Conservation (phyloP, 2,797 vertebrate species). For the Trematomus bernacchii region DNA sequence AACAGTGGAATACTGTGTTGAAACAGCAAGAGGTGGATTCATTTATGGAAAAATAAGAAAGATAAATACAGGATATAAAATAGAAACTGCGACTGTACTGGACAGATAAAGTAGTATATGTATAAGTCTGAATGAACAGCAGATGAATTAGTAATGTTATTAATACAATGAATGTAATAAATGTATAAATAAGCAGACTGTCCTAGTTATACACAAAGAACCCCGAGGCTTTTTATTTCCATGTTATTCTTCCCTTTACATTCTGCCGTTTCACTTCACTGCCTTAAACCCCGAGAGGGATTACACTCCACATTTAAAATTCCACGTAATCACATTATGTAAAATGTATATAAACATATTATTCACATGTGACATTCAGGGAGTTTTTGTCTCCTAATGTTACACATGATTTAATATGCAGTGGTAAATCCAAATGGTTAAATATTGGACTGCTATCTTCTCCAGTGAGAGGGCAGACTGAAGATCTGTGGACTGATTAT, state of each 20-base stretch:
- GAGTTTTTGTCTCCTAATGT: neutral
- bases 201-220: neutral
- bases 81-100: neutral
- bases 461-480: conserved; percentile 42
- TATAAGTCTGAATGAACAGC: neutral
- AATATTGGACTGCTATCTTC: conserved; percentile 22
- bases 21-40: neutral
- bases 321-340: conserved; percentile 2
- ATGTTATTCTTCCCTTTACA: conserved; percentile 1
- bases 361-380: neutral
- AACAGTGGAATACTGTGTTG: too few species aligned
- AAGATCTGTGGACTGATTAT: conserved; percentile 75
- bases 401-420: neutral
- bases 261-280: neutral
- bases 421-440: neutral
- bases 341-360: conserved; percentile 4
- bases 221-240: neutral
- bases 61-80: neutral
- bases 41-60: too few species aligned
- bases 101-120: neutral
- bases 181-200: neutral
- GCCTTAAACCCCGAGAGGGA: neutral
- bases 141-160: neutral
- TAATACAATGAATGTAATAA: neutral
- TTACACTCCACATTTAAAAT: neutral